Evolutionary conservation across 1,140 invertebrate genomes (phyloP), one percentile per base, ranked within the genome.

Genomic region (Chironomus tepperi): DNA sequence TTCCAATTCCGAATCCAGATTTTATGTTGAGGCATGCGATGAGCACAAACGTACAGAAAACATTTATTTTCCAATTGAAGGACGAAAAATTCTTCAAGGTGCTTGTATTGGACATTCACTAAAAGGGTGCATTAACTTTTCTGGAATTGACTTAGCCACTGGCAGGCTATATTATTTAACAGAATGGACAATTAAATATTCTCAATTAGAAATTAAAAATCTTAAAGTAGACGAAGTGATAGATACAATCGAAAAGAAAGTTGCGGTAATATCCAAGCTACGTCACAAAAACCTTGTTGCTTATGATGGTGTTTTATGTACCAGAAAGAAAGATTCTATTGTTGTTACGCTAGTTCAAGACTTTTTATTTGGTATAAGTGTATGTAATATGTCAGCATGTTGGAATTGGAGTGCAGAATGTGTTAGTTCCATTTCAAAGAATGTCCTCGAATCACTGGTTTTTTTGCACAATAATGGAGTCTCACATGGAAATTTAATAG

Each of bases 401-500:
- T 57, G 82, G 16, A 81, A 81, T n/a, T 82, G 81, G 81, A 81
- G 81, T 75, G 77, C 80, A 76, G 80, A 82, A 65, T 80, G 81
- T 0, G 79, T 78, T 15, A 77, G 81, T 9, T 80, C 79, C 77
- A 86, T 91, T 76, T 86, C 89, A 1, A 82, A 80, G 7, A 89
- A 88, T 70, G 84, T 93, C 19, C 79, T 94, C 0, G 84, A 86
- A 73, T 89, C 89, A 2, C 77, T 95, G 7, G 82, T 88, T 16
- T 93, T 88, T 80, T 82, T 95, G 12, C 93, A 94, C 79, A 83
- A 87, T 70, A 93, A 93, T 79, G 90, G 90, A 77, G 87, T 94
- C 8, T 89, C 92, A 0, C 92, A 94, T 80, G 91, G 90, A 79
- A 88, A 91, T 83, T 79, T 95, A 8, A 82, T 88, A 15, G 86